Evolutionary conservation across 1,140 invertebrate species (phyloP), one percentile per base, ranked within the genome.

Genomic region (Muscidifurax raptorellus): DNA sequence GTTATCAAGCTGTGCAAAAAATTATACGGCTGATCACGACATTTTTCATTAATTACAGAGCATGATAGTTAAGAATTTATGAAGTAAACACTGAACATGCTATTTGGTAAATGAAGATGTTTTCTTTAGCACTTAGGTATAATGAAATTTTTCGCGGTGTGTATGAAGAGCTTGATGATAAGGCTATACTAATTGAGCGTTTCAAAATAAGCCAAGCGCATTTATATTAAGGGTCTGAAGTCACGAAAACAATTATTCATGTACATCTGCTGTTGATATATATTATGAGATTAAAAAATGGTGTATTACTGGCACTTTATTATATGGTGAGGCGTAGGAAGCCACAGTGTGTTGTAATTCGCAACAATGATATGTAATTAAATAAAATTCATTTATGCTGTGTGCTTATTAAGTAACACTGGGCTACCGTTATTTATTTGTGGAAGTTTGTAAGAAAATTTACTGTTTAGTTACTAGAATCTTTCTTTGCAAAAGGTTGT

Each of bases 231-330:
- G 32, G 1, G 71, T 7, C n/a, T 32, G n/a, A 5, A 74, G 71
- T 40, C 71, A 74, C 71, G 71, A 74, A 40, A 74, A 74, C 18
- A 36, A 36, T 30, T 72, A 72, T 69, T n/a, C 27, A 30, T 69
- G 59, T 64, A 64, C 22, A 64, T n/a, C 59, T 64, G 12, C 59
- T 22, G 3, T 22, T 5, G 59, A 64, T 64, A 12, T 22, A 12
- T 40, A 40, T n/a, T 40, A 40, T 1, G 36, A 40, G 36, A 40
- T 40, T 40, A 40, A 40, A 40, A 40, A 40, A 10, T 40, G 36
- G 36, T 40, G 36, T 12, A 10, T 40, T 40, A 40, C 7, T 40
- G 36, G 7, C 10, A 40, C 36, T 40, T 40, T 9, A 40, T 40
- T 40, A 40, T 9, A 9, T 12, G 10, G 36, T 9, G 36, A 10